Base-by-base conservation (phyloP, 2,888 invertebrate genomes). In the Eristalis tenax region DNA sequence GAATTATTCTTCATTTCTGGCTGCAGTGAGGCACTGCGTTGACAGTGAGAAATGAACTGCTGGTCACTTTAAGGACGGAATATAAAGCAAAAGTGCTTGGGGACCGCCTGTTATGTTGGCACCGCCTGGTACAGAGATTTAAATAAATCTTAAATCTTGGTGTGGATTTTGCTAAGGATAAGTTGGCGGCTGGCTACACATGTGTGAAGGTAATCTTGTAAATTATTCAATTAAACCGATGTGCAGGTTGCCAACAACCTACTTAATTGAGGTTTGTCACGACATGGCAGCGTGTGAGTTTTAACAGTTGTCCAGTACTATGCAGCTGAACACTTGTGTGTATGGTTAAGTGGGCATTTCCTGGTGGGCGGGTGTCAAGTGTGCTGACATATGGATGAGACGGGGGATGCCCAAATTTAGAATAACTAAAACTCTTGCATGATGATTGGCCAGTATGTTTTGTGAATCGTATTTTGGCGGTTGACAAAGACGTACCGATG, bases 211-310 rank as follows among this genome's bases (percentile, higher is more conserved):
- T 74, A 77, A 73, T 77, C 82, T 85, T 82, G 77, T 85, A 82
- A 85, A 85, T 85, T 85, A 82, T 82, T 85, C 69, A 85, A 82
- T 82, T 85, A 81, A 82, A 85, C 77, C 61, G 63, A 61, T 73
- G 81, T 70, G 63, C 66, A 81, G 66, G 43, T 73, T 77, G 77
- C 57, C 64, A 68, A 69, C 69, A 68, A 71, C 43, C 59, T 38
- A 64, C 82, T 77, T 75, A 79, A 85, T 76, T 85, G 76, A 81
- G 76, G 69, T 81, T 76, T 81, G 63, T 73, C 68, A 40, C 57
- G 81, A 85, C 70, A 57, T n/a, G 38, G 13, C 13, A 38, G 4
- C 13, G 38, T 11, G 38, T 38, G 38, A 38, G 38, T 38, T 38
- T 38, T 13, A 13, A 38, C 38, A 38, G 38, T 38, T 38, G 38